These are phyloP conservation scores for Phenacoccus solenopsis DNA, from an alignment of 1,140 invertebrate species.

Conservation along the genomic window DNA sequence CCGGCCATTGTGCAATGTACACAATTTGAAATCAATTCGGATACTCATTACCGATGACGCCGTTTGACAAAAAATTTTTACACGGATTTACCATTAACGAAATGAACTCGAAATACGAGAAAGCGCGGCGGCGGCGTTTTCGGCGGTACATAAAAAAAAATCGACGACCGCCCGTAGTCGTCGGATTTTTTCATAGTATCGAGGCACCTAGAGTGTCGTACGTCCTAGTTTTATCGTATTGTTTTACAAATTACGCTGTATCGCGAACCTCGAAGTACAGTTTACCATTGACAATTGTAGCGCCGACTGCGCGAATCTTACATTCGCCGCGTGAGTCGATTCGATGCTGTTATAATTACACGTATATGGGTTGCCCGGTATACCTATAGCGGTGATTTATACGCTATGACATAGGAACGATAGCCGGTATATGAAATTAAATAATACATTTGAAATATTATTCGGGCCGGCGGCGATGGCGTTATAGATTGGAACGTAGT, in stretches of 20 bases:
- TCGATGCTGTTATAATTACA: background rate
- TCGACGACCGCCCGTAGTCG: background rate
- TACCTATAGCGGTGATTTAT: too few relatives aligned
- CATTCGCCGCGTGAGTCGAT: too few relatives aligned
- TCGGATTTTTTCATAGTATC: background rate
- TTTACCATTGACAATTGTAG: too few relatives aligned
- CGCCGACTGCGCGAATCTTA: too few relatives aligned
- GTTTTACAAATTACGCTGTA: constrained; percentile 3
- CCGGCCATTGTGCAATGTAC: too few relatives aligned
- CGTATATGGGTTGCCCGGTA: too few relatives aligned
- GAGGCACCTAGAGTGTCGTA: too few relatives aligned
- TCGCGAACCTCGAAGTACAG: too few relatives aligned
- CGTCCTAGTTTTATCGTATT: background rate
- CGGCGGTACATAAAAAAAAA: background rate
- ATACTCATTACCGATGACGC: background rate
- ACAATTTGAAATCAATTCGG: background rate
- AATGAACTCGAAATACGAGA: background rate
- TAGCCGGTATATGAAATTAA: background rate
- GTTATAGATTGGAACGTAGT: too few relatives aligned
- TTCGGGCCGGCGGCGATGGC: background rate
- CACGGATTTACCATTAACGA: background rate
- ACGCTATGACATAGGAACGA: background rate
- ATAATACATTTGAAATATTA: constrained; percentile 4
- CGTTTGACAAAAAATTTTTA: background rate
- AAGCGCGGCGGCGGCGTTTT: background rate